Evolutionary conservation across 1,140 invertebrate species (phyloP).

Genomic region (Oppia nitens): DNA sequence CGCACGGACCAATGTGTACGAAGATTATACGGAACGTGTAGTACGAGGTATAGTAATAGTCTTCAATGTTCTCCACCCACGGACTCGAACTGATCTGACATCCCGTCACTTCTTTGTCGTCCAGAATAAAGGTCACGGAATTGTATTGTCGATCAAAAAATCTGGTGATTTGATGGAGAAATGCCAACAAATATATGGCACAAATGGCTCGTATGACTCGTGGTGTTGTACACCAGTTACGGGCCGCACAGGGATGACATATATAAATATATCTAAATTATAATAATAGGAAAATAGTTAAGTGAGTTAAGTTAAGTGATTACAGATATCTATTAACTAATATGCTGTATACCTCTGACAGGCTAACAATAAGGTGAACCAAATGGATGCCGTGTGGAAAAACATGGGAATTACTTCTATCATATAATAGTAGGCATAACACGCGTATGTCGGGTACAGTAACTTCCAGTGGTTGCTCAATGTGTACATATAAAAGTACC

Average conservation of each 20-base stretch:
- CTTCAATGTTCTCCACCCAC: conserved; percentile 57
- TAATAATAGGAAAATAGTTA: not conserved
- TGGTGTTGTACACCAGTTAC: conserved; percentile 68
- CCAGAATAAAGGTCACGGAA: conserved; percentile 55
- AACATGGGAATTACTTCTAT: conserved; percentile 59
- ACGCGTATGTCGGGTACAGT: conserved; percentile 47
- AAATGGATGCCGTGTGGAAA: conserved; percentile 81
- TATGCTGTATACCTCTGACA: conserved; percentile 52
- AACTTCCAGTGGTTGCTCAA: conserved; percentile 65
- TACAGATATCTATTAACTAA: conserved; percentile 58
- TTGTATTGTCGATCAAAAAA: conserved; percentile 48
- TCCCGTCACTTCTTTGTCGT: conserved; percentile 55
- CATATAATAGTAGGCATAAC: conserved; percentile 51
- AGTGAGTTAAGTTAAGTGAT: not conserved
- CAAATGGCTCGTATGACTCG: conserved; percentile 55
- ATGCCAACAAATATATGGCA: conserved; percentile 51
- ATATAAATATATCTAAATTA: conserved; percentile 61
- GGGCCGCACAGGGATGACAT: conserved; percentile 64
- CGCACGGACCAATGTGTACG: conserved; percentile 74
- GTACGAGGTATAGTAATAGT: conserved; percentile 61
- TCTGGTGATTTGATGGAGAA: conserved; percentile 55
- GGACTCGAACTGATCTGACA: conserved; percentile 54
- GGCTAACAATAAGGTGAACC: conserved; percentile 68
- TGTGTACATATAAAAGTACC: conserved; percentile 76
- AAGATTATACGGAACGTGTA: conserved; percentile 70